These are phyloP conservation scores for Atta texana DNA, from an alignment of 1,140 invertebrate species.

Conservation along the genomic window DNA sequence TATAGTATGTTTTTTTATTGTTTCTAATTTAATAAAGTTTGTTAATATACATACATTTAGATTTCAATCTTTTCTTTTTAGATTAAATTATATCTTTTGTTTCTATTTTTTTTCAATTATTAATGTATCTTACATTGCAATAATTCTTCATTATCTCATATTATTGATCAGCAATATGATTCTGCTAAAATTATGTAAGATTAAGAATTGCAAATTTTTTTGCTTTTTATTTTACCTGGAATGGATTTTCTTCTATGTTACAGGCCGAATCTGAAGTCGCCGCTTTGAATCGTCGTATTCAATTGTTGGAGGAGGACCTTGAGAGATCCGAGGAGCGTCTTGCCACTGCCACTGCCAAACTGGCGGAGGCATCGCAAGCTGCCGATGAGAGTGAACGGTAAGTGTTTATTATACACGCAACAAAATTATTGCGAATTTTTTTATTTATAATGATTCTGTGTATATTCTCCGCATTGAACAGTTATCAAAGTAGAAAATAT, in stretches of 20 bases:
- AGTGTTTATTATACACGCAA: constrained; percentile 64
- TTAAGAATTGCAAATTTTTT: not conserved
- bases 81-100: not conserved
- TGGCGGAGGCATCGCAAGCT: constrained; percentile 99
- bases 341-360: constrained; percentile 97
- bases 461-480: constrained; percentile 20
- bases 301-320: constrained; percentile 99
- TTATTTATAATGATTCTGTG: not conserved
- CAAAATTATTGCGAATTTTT: constrained; percentile 14
- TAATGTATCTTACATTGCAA: not conserved
- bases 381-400: constrained; percentile 99
- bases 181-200: not conserved
- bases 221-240: not conserved
- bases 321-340: constrained; percentile 99
- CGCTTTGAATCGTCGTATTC: constrained; percentile 98
- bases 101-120: not conserved
- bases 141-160: not conserved
- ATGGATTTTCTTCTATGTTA: constrained; percentile 79
- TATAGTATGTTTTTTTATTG: not conserved
- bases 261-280: constrained; percentile 99
- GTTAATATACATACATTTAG: not conserved
- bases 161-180: not conserved
- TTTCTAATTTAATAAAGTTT: constrained; percentile 1
- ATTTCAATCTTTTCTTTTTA: not conserved
- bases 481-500: constrained; percentile 7